These are phyloP conservation scores for Bombus haemorrhoidalis DNA, from an alignment of 1,140 invertebrate species.

Conservation along the genomic window DNA sequence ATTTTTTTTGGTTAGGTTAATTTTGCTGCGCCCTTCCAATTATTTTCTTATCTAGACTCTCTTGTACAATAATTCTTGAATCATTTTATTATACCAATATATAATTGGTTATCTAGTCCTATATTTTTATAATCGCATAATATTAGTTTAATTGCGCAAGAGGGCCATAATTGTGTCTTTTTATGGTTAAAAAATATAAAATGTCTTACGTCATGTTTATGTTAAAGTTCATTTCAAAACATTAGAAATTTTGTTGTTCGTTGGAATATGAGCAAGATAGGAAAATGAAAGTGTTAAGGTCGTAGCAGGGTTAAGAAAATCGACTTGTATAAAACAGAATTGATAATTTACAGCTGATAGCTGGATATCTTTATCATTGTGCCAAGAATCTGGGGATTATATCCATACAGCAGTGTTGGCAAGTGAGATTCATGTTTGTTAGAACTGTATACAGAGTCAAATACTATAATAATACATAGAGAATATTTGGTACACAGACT, in stretches of 20 bases:
- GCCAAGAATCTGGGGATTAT: conserved; percentile 80
- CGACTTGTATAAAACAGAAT: not conserved
- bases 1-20: not conserved
- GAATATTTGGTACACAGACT: not conserved
- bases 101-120: not conserved
- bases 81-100: not conserved
- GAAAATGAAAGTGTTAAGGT: not conserved
- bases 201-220: not conserved
- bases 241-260: not conserved
- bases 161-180: not conserved
- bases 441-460: not conserved
- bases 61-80: not conserved
- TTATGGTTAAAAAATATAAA: not conserved
- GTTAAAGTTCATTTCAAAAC: not conserved
- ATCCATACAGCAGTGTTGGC: conserved; percentile 75
- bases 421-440: conserved; percentile 67
- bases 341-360: conserved; percentile 82
- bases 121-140: not conserved
- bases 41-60: not conserved
- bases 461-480: not conserved
- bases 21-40: not conserved
- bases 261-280: not conserved
- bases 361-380: conserved; percentile 84
- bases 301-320: not conserved
- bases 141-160: not conserved